Percentiles rank a stretch among this genome's conserved stretches.
Evolutionary conservation across 2,113 vertebrate genomes (phyloP).

Genomic region (Cyrtonyx montezumae): DNA sequence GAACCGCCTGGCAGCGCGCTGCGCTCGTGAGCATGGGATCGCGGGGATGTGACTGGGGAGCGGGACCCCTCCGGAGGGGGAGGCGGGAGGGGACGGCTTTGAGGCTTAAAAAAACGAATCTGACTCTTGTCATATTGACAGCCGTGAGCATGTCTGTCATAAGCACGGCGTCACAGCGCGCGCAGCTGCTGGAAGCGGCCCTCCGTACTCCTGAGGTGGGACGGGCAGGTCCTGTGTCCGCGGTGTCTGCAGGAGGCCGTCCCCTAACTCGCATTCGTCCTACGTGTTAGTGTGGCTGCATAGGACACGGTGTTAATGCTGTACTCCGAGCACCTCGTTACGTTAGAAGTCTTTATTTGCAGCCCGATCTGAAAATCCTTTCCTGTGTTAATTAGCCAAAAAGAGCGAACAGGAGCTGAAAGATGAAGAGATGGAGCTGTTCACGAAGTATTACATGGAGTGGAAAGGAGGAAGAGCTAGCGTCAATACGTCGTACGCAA

Average conservation of each 20-base stretch:
- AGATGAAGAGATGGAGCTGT: conserved; percentile 91
- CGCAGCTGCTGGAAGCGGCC: too few relatives aligned
- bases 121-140: too few relatives aligned
- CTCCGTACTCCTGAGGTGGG: too few relatives aligned
- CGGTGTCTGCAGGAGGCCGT: accelerated
- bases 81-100: not conserved
- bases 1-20: not conserved
- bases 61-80: not conserved
- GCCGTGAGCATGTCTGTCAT: too few relatives aligned
- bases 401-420: conserved; percentile 89
- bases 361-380: not conserved
- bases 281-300: accelerated
- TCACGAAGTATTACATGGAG: conserved; percentile 92
- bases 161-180: too few relatives aligned
- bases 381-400: conserved; percentile 77
- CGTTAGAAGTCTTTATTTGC: accelerated
- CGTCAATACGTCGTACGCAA: conserved; percentile 80
- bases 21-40: not conserved
- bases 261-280: not conserved
- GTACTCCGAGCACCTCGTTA: not conserved
- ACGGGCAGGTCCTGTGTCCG: not conserved
- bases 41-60: too few relatives aligned
- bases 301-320: not conserved
- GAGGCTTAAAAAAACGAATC: too few relatives aligned
- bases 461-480: conserved; percentile 89